Evolutionary conservation across 2,113 vertebrate species (phyloP).

Genomic region (Crotalus horridus): DNA sequence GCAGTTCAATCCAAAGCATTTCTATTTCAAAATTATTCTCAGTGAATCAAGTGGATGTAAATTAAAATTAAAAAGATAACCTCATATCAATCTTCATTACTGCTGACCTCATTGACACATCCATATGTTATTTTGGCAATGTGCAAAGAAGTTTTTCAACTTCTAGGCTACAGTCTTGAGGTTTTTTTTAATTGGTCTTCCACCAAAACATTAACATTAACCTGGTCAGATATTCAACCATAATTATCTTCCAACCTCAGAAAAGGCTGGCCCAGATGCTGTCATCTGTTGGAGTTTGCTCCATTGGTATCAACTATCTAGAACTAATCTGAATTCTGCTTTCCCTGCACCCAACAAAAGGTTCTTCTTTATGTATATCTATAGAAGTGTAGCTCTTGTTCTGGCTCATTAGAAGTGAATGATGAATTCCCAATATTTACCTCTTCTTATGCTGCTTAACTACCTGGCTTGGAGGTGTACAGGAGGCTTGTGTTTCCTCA

Average conservation of each 20-base stretch:
- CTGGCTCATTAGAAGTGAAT: not conserved
- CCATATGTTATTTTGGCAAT: not conserved
- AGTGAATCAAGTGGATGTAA: not conserved
- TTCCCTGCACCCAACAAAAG: not conserved
- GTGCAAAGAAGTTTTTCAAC: not conserved
- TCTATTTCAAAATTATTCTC: not conserved
- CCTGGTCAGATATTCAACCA: not conserved
- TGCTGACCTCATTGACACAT: not conserved
- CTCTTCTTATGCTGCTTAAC: not conserved
- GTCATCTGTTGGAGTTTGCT: not conserved
- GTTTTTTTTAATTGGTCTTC: not conserved
- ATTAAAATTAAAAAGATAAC: not conserved
- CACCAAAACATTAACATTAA: not conserved
- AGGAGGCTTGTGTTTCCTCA: not conserved
- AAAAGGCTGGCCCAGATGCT: not conserved
- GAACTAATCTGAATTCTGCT: not conserved
- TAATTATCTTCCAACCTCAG: not conserved
- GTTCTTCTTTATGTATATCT: not conserved
- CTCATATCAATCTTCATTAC: not conserved
- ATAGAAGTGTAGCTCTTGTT: not conserved
- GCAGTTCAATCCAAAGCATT: not conserved
- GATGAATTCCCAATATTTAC: not conserved
- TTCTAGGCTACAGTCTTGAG: not conserved
- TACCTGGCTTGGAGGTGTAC: not conserved
- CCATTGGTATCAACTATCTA: not conserved